Base-by-base conservation (phyloP, 1,140 invertebrate genomes). In the Steinernema khuongi region DNA sequence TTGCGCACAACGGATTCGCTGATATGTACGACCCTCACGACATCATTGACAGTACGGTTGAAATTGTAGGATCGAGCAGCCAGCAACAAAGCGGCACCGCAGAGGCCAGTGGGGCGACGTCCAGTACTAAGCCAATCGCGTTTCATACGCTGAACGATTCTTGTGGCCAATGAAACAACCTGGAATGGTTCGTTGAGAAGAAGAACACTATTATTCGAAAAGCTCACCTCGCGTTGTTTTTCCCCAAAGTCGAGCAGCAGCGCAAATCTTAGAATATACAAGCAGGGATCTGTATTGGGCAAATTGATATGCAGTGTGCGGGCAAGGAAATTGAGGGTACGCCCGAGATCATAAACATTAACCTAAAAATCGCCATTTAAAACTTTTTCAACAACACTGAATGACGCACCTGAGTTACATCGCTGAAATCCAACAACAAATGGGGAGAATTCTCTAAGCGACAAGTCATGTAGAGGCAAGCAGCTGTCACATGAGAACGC, bases 361-460 rank as follows among this genome's bases (percentile, higher is more conserved):
- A 96, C 93, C 89, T 96, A 26, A 81, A 84, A 26, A 1, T 31
- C 67, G 31, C 31, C 19, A 29, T 4, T 18, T 50, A 28, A 71
- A n/a, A 7, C 17, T 28, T 77, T 31, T 22, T 22, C 22, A 66
- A 36, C 67, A 31, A 28, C n/a, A 43, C 66, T 72, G 50, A 74
- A 44, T 50, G 44, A 76, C 78, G 77, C 79, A 88, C 88, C 83
- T 88, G 87, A 30, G 97, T 90, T 31, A 94, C 91, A 88, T 99
- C 96, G 88, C 94, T 96, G 44, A 98, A 95, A 86, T 99, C 96
- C 79, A 99, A 92, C n/a, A 98, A 88, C 90, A 92, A 93, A 93
- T 92, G 94, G 77, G 93, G 90, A 75, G 94, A 97, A 73, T 91
- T 91, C 87, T 97, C 94, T 26, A 92, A 92, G 74, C 96, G 88